These are phyloP conservation scores for Drosophila neonasuta DNA, from an alignment of 2,888 invertebrate genomes.

Conservation along the genomic window DNA sequence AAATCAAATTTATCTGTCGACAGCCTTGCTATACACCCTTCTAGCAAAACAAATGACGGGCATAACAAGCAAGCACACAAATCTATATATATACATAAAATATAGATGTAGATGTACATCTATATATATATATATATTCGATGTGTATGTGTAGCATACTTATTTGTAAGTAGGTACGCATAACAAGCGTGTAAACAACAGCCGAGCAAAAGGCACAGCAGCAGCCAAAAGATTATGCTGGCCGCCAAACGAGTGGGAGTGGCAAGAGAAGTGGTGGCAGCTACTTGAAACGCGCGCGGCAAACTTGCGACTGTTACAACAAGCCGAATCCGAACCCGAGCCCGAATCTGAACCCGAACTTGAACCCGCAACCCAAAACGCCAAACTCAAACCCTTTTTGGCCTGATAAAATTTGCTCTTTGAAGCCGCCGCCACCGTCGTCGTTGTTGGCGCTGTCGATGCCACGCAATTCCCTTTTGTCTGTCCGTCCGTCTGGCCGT, in stretches of 20 bases:
- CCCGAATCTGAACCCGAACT: conserved; percentile 27
- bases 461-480: conserved; percentile 52
- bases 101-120: conserved; percentile 10
- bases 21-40: not conserved
- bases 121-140: conserved; percentile 18
- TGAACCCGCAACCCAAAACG: conserved; percentile 26
- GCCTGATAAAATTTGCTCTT: conserved; percentile 64
- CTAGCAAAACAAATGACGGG: not conserved
- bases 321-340: conserved; percentile 29
- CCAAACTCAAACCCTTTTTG: conserved; percentile 41
- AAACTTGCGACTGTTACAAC: conserved; percentile 55
- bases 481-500: not conserved
- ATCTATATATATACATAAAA: conserved; percentile 48
- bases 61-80: conserved; percentile 35
- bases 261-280: conserved; percentile 30
- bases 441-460: conserved; percentile 40
- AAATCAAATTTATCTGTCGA: not conserved
- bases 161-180: conserved; percentile 57
- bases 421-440: conserved; percentile 57
- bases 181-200: conserved; percentile 76
- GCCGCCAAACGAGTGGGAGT: not conserved
- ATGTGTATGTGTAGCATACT: conserved; percentile 18
- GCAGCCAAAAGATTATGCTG: conserved; percentile 39
- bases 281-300: conserved; percentile 66
- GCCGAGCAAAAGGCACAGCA: conserved; percentile 59